These are phyloP conservation scores for Danio kyathit DNA, from an alignment of 2,797 vertebrate species.

Conservation along the genomic window DNA sequence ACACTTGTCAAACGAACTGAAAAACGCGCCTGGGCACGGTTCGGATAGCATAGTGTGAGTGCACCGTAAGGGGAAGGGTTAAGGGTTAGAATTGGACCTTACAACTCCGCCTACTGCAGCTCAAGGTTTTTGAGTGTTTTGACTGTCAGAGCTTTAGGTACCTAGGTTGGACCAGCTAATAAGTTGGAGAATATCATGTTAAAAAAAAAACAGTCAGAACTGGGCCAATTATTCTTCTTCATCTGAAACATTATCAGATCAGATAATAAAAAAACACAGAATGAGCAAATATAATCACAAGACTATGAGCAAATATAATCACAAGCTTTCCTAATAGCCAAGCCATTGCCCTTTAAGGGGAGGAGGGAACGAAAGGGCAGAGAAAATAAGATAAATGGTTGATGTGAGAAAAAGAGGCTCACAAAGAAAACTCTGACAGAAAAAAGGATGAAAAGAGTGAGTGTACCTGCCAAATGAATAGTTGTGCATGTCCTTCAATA, in stretches of 20 bases:
- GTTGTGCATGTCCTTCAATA: slow-evolving; percentile 20
- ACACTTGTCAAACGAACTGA: too few relatives aligned
- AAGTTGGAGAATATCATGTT: neutral
- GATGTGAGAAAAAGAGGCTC: slow-evolving; percentile 15
- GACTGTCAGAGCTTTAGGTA: too few relatives aligned
- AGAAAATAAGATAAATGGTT: slow-evolving; percentile 23
- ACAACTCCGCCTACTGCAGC: too few relatives aligned
- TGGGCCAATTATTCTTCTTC: neutral
- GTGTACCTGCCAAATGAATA: slow-evolving; percentile 34
- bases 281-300: neutral
- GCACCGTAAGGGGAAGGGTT: too few relatives aligned
- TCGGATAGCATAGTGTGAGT: too few relatives aligned
- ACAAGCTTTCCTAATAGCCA: slow-evolving; percentile 7
- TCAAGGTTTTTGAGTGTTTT: too few relatives aligned
- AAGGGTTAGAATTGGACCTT: too few relatives aligned
- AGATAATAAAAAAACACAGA: neutral
- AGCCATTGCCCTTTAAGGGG: slow-evolving; percentile 26
- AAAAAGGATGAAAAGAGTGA: slow-evolving; percentile 36
- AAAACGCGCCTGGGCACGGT: too few relatives aligned
- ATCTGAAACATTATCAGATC: neutral
- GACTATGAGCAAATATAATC: slow-evolving; percentile 9
- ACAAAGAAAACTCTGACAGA: slow-evolving; percentile 24
- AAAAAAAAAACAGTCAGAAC: neutral
- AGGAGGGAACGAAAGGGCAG: slow-evolving; percentile 60
- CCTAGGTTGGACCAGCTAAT: neutral